Evolutionary conservation across 2,888 invertebrate species (phyloP), one percentile per base, ranked within the genome.

Genomic region (Chydorus sphaericus): DNA sequence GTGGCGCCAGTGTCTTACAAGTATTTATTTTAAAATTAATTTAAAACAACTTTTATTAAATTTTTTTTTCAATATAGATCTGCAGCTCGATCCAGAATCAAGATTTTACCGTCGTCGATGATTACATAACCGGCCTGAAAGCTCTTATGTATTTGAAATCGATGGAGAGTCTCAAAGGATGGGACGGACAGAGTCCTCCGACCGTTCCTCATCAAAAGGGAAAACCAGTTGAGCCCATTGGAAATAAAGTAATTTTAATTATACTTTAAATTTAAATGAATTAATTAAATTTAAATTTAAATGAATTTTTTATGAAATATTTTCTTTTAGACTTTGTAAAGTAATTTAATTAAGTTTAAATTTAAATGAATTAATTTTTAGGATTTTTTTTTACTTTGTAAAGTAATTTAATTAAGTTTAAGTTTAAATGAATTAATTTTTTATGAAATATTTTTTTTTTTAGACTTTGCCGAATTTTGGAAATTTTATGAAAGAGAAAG

Each of bases 21-120:
- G 85, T 89, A 65, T 20, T 11, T 29, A 48, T 23, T 56, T 10
- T 59, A 23, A 11, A n/a, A 28, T n/a, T 11, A 38, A 53, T 20
- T 29, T 7, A 37, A 18, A 38, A 33, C 10, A 10, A 23, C 16
- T 20, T 36, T 1, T 23, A 53, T 18, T 36, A 18, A 11, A 14
- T 16, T 52, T 26, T 3, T 59, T 23, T 11, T 59, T 37, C 16
- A 55, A 37, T 58, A n/a, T 64, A 86, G 83, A 78, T 94, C 57
- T 90, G 97, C 71, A 96, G 94, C 64, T 90, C 97, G 1, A 80
- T 98, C 20, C 97, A 98, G 71, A 98, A 98, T 72, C 97, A 98
- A 73, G 97, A 98, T 71, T 98, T 94, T 67, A 96, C 96, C 0
- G 73, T 98, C 1, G 83, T 98, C 49, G 88, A 96, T 10, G 97